Conservation (phyloP, 2,797 vertebrate species). For the Melanotaenia pygmaea region DNA sequence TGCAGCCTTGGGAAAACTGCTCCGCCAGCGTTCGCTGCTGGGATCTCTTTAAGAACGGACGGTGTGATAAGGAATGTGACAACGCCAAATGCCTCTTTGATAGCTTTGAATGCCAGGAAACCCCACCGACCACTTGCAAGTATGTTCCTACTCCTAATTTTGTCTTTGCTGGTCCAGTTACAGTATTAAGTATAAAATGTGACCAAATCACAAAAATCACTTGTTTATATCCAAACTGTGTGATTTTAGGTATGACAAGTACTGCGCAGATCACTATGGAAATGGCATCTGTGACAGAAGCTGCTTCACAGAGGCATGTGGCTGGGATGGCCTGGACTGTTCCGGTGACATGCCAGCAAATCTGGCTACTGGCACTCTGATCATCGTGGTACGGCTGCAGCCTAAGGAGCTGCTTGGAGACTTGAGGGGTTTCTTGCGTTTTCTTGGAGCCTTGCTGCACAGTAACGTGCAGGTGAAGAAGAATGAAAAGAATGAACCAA, state of each 20-base stretch:
- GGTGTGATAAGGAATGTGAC: slow-evolving; percentile 83
- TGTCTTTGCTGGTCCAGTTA: neutral
- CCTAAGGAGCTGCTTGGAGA: slow-evolving; percentile 88
- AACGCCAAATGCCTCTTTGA: slow-evolving; percentile 84
- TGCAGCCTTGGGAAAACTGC: slow-evolving; percentile 90
- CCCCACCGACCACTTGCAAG: slow-evolving; percentile 82
- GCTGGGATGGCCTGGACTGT: slow-evolving; percentile 95
- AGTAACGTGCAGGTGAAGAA: slow-evolving; percentile 89
- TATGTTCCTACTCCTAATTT: slow-evolving; percentile 70
- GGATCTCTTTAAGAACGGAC: slow-evolving; percentile 85
- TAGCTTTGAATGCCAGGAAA: slow-evolving; percentile 87
- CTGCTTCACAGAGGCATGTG: slow-evolving; percentile 91
- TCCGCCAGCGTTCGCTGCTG: slow-evolving; percentile 84
- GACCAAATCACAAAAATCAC: slow-evolving; percentile 27
- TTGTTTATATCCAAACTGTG: slow-evolving; percentile 32
- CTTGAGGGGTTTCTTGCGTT: slow-evolving; percentile 88
- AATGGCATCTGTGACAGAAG: slow-evolving; percentile 91
- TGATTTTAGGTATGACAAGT: slow-evolving; percentile 87
- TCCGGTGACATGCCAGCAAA: slow-evolving; percentile 80
- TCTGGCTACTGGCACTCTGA: slow-evolving; percentile 84
- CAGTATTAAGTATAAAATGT: neutral
- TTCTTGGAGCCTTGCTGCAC: slow-evolving; percentile 88
- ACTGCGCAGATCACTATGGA: slow-evolving; percentile 91
- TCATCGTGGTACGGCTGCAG: slow-evolving; percentile 93
- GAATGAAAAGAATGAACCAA: slow-evolving; percentile 82